Evolutionary conservation across 1,140 invertebrate species (phyloP).

Genomic region (Bombyx mandarina): DNA sequence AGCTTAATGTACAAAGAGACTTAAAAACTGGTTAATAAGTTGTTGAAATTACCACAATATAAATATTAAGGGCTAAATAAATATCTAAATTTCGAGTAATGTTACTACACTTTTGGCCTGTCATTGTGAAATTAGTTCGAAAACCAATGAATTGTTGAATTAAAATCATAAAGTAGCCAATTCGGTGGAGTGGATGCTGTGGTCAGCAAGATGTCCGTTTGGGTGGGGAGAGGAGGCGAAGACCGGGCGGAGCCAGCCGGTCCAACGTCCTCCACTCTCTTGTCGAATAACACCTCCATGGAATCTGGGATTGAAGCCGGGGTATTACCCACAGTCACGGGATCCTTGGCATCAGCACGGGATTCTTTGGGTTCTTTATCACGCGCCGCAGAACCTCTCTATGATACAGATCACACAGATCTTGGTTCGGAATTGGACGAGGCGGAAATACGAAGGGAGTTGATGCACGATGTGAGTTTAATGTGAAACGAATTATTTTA

Average conservation of each 20-base stretch:
- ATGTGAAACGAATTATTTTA: not conserved
- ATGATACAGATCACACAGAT: conserved; percentile 84
- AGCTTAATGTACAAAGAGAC: too few relatives aligned
- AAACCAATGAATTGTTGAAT: too few relatives aligned
- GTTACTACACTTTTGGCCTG: too few relatives aligned
- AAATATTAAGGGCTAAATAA: too few relatives aligned
- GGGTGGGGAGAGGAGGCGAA: conserved; percentile 57
- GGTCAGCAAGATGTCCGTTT: conserved; percentile 55
- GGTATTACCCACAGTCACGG: conserved; percentile 77
- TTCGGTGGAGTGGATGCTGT: conserved; percentile 48
- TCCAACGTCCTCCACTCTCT: conserved; percentile 72
- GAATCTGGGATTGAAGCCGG: conserved; percentile 72
- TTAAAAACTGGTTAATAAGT: too few relatives aligned
- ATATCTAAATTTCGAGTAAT: too few relatives aligned
- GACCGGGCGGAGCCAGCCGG: conserved; percentile 38
- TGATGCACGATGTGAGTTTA: conserved; percentile 79
- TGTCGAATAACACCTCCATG: conserved; percentile 68
- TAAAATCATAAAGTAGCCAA: conserved; percentile 12
- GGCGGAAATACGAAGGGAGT: conserved; percentile 79
- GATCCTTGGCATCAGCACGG: conserved; percentile 73
- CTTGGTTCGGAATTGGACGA: conserved; percentile 83
- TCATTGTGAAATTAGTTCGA: too few relatives aligned
- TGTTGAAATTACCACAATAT: too few relatives aligned
- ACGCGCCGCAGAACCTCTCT: conserved; percentile 75
- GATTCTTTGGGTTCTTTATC: conserved; percentile 75